Base-by-base conservation (phyloP, 2,113 vertebrate genomes). In the Phycodurus eques region DNA sequence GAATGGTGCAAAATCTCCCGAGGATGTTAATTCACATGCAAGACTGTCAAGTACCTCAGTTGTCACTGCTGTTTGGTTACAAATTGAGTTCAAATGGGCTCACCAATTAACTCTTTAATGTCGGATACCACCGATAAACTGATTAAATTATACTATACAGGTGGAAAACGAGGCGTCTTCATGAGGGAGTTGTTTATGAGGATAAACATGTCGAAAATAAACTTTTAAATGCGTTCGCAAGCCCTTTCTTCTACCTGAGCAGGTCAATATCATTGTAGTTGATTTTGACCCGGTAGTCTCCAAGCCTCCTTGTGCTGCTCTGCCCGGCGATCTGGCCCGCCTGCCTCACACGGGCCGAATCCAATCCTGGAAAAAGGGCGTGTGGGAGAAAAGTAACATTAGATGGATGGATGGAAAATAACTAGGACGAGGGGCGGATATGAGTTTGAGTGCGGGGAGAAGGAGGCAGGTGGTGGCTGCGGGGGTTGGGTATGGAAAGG, bases 221-320 rank as follows among this genome's bases (percentile, higher is more conserved):
- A 2, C 54, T 22, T 56, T 56, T n/a, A n/a, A 56, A 11, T 22
- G 17, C 12, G 5, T 31, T 14, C 27, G 56, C 11, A 12, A 12
- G 56, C 27, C 22, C 22, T 13, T 27, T 39, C 3, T 44, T 10
- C 91, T 79, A 98, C 98, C 96, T 98, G 80, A 99, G 94, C 44
- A 97, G 80, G 57, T 98, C 96, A 15, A 97, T 94, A 82, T 99
- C 98, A 6, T 91, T 94, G 88, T 96, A 98, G 93, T 93, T 94
- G 0, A 97, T 95, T 76, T 99, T 99, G 77, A 97, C 95, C 81
- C 94, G 90, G 89, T 98, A 98, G 85, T 99, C 98, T 67, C 98
- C 98, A 4, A 99, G 96, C 70, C 96, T 93, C 69, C 98, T 92
- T 73, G 96, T 97, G 88, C 98, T 98, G 86, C 93, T 95, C 90